Evolutionary conservation across 2,888 invertebrate species (phyloP).

Genomic region (Philonicus albiceps): DNA sequence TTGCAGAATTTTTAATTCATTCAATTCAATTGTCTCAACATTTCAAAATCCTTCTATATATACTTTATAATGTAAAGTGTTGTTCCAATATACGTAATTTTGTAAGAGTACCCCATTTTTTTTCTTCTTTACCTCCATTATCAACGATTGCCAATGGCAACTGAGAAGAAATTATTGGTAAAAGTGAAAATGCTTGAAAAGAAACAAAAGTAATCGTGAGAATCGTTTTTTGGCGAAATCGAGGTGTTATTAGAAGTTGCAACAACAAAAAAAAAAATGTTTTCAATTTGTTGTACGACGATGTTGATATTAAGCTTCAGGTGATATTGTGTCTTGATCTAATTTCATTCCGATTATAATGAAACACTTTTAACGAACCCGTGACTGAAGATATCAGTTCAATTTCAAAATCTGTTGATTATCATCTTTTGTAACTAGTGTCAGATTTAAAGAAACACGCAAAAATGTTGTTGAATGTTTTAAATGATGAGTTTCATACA

Average conservation of each 20-base stretch:
- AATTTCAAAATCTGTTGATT: not conserved
- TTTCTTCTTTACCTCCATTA: not conserved
- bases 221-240: not conserved
- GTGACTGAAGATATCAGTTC: not conserved
- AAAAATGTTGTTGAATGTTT: not conserved
- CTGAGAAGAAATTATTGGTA: not conserved
- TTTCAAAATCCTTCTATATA: not conserved
- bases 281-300: not conserved
- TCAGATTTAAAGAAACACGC: not conserved
- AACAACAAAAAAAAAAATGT: not conserved
- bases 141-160: not conserved
- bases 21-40: not conserved
- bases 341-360: not conserved
- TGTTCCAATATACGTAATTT: not conserved
- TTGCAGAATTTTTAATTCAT: constrained; percentile 6
- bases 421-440: not conserved
- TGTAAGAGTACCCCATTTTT: not conserved
- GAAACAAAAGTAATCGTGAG: not conserved
- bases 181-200: not conserved
- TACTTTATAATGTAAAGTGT: not conserved
- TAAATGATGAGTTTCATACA: not conserved
- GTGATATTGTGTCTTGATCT: not conserved
- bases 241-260: not conserved
- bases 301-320: not conserved
- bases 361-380: not conserved